Base-by-base conservation (phyloP, 1,140 invertebrate genomes). In the Diuraphis noxia region DNA sequence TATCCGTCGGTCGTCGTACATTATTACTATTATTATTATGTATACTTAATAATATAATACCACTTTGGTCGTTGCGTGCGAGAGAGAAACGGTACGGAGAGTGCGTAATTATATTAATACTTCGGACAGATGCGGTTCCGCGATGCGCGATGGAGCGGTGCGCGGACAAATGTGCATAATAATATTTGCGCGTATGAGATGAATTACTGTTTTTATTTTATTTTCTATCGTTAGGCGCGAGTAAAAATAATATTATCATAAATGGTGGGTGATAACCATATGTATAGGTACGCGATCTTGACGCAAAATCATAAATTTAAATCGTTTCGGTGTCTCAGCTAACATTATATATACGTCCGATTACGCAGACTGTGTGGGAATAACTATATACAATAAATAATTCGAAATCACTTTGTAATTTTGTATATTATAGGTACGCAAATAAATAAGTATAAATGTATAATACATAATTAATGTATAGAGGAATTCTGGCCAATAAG, bases 371-470 rank as follows among this genome's bases (percentile, higher is more conserved):
- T 5, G 30, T 6, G 56, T 34, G 30, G 10, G 56, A 5, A 72
- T 49, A 49, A 21, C 46, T 49, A 43, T 19, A 49, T 72, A 72
- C 56, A 72, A n/a, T 72, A 72, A 30, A 72, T 17, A 36, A 79
- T 36, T 79, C 21, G 17, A 79, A 40, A 81, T 81, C 23, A 25
- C 36, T 81, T 25, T 25, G 3, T 34, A 49, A n/a, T n/a, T n/a
- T n/a, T n/a, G n/a, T 77, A 77, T 13, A 81, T 81, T n/a, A 41
- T n/a, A 10, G 40, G 10, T 40, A 40, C 10, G 40, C 43, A 43
- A 85, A 85, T 43, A 43, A 85, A n/a, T 41, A 72, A 41, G 82
- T 85, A 85, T 85, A 34, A 21, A 72, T n/a, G 82, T 85, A 85
- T 85, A 34, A 21, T 41, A 30, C 40, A 43, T 41, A 10, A 72